phyloP scores from a whole-genome alignment of 64 coral and sea anemone species.

The Montipora sp. region DNA sequence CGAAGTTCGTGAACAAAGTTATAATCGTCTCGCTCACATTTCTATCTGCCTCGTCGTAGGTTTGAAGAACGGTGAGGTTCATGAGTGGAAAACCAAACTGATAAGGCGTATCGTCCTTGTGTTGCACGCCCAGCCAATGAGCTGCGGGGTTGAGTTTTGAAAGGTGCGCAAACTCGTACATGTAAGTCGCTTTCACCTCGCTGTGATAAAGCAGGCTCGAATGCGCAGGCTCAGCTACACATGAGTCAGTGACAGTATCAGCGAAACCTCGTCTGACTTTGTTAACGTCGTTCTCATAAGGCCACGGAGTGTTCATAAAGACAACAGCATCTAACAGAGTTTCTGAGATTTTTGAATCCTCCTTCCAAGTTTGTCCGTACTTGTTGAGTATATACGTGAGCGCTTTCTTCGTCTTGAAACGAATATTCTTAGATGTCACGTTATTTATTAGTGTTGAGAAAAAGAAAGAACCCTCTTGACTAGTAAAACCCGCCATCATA shows the following conservation, averaged over 20 bases:
- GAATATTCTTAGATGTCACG: background rate
- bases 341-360: background rate
- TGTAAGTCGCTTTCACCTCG: constrained; percentile 15
- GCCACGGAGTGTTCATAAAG: constrained; percentile 74
- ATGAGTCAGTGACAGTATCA: constrained; percentile 63
- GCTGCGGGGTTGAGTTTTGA: constrained; percentile 39
- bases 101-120: constrained; percentile 79
- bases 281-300: background rate
- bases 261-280: constrained; percentile 39
- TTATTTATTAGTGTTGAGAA: background rate
- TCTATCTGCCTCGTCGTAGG: constrained; percentile 66
- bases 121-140: constrained; percentile 60
- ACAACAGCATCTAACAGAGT: constrained; percentile 38
- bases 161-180: constrained; percentile 68
- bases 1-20: constrained; percentile 80
- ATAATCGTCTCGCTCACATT: constrained; percentile 68
- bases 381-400: background rate
- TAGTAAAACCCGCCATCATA: constrained; percentile 70
- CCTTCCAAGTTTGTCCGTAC: constrained; percentile 8
- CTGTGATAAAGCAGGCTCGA: constrained; percentile 50
- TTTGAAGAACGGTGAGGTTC: constrained; percentile 58
- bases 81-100: constrained; percentile 83
- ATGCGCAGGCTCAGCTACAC: constrained; percentile 60
- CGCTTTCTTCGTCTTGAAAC: background rate
- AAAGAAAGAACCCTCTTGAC: constrained; percentile 78